Percentiles rank a stretch among this genome's conserved stretches.
phyloP scores from a whole-genome alignment of 2,797 vertebrate species.

The Pelochelys cantorii region DNA sequence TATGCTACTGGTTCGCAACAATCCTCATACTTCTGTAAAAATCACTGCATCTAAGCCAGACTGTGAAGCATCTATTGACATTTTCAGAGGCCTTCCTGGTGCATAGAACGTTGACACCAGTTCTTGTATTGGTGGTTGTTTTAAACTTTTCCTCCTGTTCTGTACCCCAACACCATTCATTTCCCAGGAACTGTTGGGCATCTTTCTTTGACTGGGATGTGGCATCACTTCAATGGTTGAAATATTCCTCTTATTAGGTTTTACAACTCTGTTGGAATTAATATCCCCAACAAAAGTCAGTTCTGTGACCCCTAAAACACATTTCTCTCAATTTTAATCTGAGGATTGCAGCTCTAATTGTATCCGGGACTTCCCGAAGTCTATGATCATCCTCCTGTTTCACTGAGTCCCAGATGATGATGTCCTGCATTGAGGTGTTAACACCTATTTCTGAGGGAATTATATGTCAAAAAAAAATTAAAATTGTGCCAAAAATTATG shows the following conservation, averaged over 20 bases:
- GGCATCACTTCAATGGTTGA: not conserved
- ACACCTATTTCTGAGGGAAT: not conserved
- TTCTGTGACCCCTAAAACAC: not conserved
- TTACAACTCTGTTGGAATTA: not conserved
- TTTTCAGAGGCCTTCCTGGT: not conserved
- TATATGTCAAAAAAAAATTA: no score
- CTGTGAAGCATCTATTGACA: not conserved
- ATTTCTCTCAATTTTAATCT: not conserved
- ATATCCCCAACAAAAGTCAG: not conserved
- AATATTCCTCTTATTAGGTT: not conserved
- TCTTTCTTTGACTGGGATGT: no score
- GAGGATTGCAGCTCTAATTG: not conserved
- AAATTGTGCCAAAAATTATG: no score
- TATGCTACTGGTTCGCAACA: not conserved
- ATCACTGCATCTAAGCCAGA: not conserved
- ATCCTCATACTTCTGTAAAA: not conserved
- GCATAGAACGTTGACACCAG: not conserved
- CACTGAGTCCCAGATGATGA: not conserved
- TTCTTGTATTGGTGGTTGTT: not conserved
- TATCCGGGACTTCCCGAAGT: not conserved
- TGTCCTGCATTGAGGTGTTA: not conserved
- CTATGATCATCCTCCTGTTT: not conserved
- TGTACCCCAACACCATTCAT: no score
- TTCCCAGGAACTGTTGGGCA: no score
- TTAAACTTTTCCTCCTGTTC: no score